Evolutionary conservation across 2,888 invertebrate species (phyloP).

Genomic region (Troides aeacus): DNA sequence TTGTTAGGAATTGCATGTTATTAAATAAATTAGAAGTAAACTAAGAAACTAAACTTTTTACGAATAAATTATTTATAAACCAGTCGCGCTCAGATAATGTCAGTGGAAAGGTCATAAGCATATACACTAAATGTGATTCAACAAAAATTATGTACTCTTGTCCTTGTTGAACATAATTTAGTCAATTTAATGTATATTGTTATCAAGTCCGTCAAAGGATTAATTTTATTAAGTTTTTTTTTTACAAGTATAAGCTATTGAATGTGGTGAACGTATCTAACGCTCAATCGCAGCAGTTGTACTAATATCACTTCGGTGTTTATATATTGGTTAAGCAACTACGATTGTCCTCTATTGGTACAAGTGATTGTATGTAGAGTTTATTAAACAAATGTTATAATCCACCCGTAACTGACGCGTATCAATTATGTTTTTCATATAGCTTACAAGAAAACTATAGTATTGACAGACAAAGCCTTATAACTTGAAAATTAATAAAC

Average conservation of each 20-base stretch:
- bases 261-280: background rate
- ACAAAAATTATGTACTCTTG: no score
- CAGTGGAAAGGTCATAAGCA: constrained; percentile 17
- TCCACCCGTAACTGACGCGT: background rate
- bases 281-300: background rate
- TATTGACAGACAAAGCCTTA: background rate
- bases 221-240: no score
- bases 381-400: constrained; percentile 2
- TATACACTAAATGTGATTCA: no score
- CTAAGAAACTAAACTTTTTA: constrained; percentile 2
- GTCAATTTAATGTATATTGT: no score
- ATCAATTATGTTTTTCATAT: background rate
- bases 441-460: background rate
- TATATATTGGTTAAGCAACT: background rate
- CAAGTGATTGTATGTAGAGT: constrained; percentile 3
- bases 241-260: no score
- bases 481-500: background rate
- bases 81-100: constrained; percentile 14
- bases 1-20: constrained; percentile 2
- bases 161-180: no score
- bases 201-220: no score
- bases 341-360: constrained; percentile 1
- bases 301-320: background rate
- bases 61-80: constrained; percentile 7
- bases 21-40: constrained; percentile 9